These are phyloP conservation scores for Bambusicola thoracicus DNA, from an alignment of 2,113 vertebrate genomes.

Conservation along the genomic window DNA sequence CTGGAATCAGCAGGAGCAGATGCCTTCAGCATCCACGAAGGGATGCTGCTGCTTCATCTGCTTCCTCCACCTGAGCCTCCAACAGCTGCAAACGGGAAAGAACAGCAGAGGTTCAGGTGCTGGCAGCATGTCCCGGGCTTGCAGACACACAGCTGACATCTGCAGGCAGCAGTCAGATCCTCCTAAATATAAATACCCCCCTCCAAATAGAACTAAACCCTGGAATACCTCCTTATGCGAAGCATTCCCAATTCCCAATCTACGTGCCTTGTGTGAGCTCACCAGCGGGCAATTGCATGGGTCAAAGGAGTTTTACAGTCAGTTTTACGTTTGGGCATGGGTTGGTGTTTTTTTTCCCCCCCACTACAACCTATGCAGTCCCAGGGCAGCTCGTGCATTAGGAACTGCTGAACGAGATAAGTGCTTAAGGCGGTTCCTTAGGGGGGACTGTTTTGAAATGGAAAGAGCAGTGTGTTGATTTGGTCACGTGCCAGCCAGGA, in stretches of 20 bases:
- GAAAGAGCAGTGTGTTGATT: not conserved
- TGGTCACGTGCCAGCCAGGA: conserved; percentile 37
- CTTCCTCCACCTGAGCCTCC: not conserved
- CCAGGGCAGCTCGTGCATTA: not conserved
- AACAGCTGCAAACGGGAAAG: not conserved
- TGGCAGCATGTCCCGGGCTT: not conserved
- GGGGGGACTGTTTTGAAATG: not conserved
- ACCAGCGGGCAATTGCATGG: not conserved
- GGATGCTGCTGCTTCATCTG: not conserved
- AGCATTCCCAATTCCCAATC: not conserved
- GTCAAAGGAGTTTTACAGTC: rapidly evolving
- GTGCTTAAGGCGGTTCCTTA: not conserved
- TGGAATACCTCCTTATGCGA: not conserved
- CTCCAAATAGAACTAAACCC: not conserved
- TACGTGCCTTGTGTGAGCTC: not conserved
- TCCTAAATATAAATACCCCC: not conserved
- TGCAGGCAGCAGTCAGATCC: not conserved
- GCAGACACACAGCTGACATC: not conserved
- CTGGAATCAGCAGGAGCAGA: not conserved
- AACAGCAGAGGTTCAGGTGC: not conserved
- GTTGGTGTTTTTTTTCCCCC: not conserved
- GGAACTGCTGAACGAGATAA: not conserved
- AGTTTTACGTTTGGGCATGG: not conserved
- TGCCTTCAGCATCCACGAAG: not conserved
- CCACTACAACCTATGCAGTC: not conserved